phyloP scores from a whole-genome alignment of 2,113 vertebrate genomes.

The Nerophis lumbriciformis region DNA sequence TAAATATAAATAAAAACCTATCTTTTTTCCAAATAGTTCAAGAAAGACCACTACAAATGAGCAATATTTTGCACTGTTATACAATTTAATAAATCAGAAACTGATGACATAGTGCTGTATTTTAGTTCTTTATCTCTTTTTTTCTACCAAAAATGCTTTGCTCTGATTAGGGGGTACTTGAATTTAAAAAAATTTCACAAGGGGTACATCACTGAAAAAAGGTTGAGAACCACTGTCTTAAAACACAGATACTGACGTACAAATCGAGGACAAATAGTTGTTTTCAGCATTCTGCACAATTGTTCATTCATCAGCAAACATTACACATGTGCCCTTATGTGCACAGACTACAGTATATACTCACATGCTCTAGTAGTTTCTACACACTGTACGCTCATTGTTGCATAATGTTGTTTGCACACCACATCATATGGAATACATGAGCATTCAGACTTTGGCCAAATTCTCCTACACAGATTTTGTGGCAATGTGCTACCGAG shows the following conservation, averaged over 20 bases:
- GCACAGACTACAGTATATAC: conserved; percentile 19
- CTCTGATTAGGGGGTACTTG: too few species aligned
- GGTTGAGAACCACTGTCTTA: too few species aligned
- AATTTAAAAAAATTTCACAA: too few species aligned
- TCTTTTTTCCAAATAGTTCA: too few species aligned
- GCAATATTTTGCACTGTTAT: too few species aligned
- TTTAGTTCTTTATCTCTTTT: too few species aligned
- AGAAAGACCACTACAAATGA: too few species aligned
- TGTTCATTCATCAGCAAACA: conserved; percentile 35
- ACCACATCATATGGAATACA: not conserved
- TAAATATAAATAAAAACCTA: too few species aligned
- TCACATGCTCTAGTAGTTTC: conserved; percentile 27
- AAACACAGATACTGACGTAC: not conserved
- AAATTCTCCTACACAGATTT: not conserved
- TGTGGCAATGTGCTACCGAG: not conserved
- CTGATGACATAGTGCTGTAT: too few species aligned
- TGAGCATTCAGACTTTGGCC: not conserved
- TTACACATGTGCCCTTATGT: conserved; percentile 30
- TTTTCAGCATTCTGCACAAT: conserved; percentile 19
- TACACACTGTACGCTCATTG: not conserved
- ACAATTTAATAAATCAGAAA: too few species aligned
- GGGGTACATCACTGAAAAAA: too few species aligned
- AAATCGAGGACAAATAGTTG: conserved; percentile 22
- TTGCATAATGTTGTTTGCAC: not conserved
- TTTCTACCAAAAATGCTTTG: too few species aligned